Percentiles rank a stretch among this genome's conserved stretches.
Conservation (phyloP, 2,888 invertebrate genomes). For the Pseudanteris insignis region DNA sequence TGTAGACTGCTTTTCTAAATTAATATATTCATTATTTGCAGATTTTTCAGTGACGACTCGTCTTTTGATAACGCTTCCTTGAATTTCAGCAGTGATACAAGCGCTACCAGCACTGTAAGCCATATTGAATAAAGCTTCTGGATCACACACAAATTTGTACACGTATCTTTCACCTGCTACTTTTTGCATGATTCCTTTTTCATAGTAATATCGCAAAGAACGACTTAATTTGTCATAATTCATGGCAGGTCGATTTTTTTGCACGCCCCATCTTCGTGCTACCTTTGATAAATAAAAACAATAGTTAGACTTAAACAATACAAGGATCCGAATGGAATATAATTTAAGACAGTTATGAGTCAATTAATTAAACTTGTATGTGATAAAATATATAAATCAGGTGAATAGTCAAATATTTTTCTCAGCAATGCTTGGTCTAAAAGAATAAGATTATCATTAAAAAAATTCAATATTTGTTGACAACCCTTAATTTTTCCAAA, state of each 20-base stretch:
- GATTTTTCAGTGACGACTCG: conserved; percentile 53
- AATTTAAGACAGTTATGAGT: too few relatives aligned
- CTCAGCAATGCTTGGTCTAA: too few relatives aligned
- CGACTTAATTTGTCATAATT: conserved; percentile 96
- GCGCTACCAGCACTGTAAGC: conserved; percentile 69
- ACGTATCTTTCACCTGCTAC: conserved; percentile 96
- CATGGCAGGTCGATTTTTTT: conserved; percentile 97
- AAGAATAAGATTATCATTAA: too few relatives aligned
- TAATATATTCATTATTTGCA: conserved; percentile 46
- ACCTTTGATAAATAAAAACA: conserved; percentile 70
- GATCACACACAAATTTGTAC: conserved; percentile 96
- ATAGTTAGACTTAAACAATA: too few relatives aligned
- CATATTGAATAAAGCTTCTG: conserved; percentile 88
- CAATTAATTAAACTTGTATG: too few relatives aligned
- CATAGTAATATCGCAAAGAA: conserved; percentile 94
- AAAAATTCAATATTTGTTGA: too few relatives aligned
- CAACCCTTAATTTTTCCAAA: too few relatives aligned
- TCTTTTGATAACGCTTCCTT: conserved; percentile 49
- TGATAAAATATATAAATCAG: too few relatives aligned
- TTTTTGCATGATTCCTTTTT: conserved; percentile 99
- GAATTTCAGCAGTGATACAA: conserved; percentile 52
- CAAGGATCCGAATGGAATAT: too few relatives aligned
- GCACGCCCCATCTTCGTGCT: conserved; percentile 93
- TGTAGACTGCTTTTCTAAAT: conserved; percentile 52
- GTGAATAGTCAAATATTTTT: too few relatives aligned